Evolutionary conservation across 1,140 invertebrate genomes (phyloP), one percentile per base, ranked within the genome.

Genomic region (Cydia strobilella): DNA sequence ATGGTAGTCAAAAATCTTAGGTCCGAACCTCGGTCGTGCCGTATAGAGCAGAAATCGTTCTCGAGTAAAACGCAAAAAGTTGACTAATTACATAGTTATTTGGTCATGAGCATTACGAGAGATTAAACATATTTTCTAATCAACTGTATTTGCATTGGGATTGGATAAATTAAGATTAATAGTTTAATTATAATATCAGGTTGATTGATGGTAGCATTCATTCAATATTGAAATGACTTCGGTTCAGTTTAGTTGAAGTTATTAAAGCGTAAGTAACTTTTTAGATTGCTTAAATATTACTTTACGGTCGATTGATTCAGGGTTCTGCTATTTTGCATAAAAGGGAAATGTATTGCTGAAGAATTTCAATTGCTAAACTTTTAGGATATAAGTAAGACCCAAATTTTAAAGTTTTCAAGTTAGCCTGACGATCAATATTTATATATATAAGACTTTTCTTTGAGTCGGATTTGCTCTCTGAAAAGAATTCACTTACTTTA

Each of bases 211-310:
- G 18, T 10, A 23, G 54, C 20, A 51, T 18, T 51, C 54, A 18
- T 54, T 54, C 1, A 59, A 23, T 23, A 59, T 59, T 59, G 20
- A 23, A 59, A 12, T 20, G 20, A 23, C 20, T 59, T 23, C 54
- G 12, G 42, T 13, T 45, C 42, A 45, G 42, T 15, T 45, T 13
- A 45, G 42, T 15, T 45, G 42, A 45, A 18, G 51, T 54, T 54
- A 59, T 12, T 59, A 23, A 59, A 59, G 54, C 23, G 20, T 31
- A 31, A 31, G 31, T 59, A 59, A 59, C 54, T 59, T 59, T 59
- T 59, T 59, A 59, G 54, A 59, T 59, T 59, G 54, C 54, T 59
- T 59, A 20, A 59, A 59, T 23, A 59, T 59, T 59, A 10, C 54
- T 23, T 59, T 59, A 10, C 54, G 54, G 54, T 59, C 23, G 54